phyloP scores from a whole-genome alignment of 1,140 invertebrate species.

The Heterodera schachtii region DNA sequence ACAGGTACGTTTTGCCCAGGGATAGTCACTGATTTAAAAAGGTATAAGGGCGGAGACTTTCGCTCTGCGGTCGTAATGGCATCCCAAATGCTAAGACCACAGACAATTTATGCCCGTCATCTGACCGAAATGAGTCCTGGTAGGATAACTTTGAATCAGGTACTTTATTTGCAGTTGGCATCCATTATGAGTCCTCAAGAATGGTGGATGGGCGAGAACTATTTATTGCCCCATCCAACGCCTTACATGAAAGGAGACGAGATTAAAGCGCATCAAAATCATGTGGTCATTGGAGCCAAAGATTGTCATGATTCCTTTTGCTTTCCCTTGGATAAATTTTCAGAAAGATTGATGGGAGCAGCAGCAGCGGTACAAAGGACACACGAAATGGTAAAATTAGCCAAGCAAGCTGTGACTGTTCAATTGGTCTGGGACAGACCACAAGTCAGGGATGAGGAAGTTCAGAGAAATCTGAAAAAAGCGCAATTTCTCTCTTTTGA shows the following conservation, averaged over 20 bases:
- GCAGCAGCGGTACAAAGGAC: not conserved
- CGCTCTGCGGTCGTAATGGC: not conserved
- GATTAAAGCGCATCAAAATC: not conserved
- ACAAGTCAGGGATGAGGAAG: not conserved
- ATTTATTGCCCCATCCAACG: not conserved
- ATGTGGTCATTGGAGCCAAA: not conserved
- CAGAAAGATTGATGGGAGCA: slow-evolving; percentile 12
- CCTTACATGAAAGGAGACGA: slow-evolving; percentile 1
- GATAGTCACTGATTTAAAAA: not conserved
- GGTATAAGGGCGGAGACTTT: not conserved
- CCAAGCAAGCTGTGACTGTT: not conserved
- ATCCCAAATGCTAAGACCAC: not conserved
- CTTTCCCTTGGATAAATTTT: not conserved
- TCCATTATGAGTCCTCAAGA: not conserved
- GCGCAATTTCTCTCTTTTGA: not conserved
- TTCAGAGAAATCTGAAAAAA: not conserved
- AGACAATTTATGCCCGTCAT: not conserved
- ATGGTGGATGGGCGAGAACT: not conserved
- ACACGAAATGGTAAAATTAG: not conserved
- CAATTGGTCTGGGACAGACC: not conserved
- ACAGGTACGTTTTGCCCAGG: not conserved
- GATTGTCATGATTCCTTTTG: not conserved
- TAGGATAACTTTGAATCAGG: not conserved
- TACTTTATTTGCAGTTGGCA: not conserved
- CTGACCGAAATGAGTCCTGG: not conserved